Base-by-base conservation (phyloP, 2,113 vertebrate genomes). In the Laticauda colubrina region DNA sequence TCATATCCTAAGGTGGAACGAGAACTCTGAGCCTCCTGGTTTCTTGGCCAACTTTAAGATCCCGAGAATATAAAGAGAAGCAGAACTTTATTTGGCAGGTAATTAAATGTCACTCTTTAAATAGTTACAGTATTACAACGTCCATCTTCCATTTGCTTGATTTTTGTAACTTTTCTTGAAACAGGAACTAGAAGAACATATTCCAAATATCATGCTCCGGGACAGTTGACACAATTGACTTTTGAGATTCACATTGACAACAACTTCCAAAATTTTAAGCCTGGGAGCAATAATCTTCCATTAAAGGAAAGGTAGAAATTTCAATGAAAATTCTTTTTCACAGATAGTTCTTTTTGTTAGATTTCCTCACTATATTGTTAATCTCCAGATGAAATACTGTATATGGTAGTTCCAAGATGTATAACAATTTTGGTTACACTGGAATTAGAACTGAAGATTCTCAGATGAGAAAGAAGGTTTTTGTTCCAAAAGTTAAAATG, bases 401-500 rank as follows among this genome's bases (percentile, higher is more conserved):
- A 91, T 94, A 90, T 94, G 93, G 7, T 39, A 81, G 15, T 95
- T 95, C 92, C 93, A 96, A 92, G 94, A 95, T 96, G 93, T 93
- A 92, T 91, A 94, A 93, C 4, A 12, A 87, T 94, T 95, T 96
- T 93, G 93, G 34, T 43, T 81, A 81, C 3, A 43, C 34, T 43
- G 75, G 34, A 21, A 21, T 20, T 81, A 39, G 34, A 81, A 81
- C 18, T 43, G 34, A 81, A 20, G 34, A 81, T 81, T 43, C 75
- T 10, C 1, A 43, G 75, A 81, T 43, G 75, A 81, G 34, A 43
- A 43, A 81, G 93, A 95, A 96, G 95, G 96, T 95, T 96, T 96
- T 96, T 96, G 94, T 95, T 93, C 90, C 75, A 93, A 43, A 94
- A 85, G 87, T 92, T 93, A 87, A 94, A 96, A 96, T 93, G 94